Percentiles rank a stretch among this genome's conserved stretches.
Evolutionary conservation across 2,888 invertebrate genomes (phyloP).

Genomic region (Coleophora flavipennella): DNA sequence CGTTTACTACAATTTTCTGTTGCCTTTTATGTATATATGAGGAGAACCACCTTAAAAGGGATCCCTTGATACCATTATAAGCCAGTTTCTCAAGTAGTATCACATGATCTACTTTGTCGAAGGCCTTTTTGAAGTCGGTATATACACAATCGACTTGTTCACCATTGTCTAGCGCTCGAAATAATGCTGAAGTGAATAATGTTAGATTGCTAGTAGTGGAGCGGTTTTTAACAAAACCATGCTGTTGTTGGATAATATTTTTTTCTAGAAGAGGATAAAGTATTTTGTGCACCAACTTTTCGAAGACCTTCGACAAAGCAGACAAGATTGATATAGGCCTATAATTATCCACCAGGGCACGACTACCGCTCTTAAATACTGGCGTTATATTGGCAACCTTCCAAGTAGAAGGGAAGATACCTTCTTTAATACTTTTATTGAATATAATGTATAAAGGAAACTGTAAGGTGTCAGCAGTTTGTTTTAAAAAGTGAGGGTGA

Average conservation of each 20-base stretch:
- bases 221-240: neutral
- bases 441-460: neutral
- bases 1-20: neutral
- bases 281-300: neutral
- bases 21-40: neutral
- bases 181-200: neutral
- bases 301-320: conserved; percentile 1
- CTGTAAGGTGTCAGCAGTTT: neutral
- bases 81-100: no score
- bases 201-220: neutral
- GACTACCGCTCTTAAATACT: neutral
- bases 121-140: neutral
- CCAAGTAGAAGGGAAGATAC: neutral
- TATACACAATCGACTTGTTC: neutral
- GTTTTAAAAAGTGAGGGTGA: neutral
- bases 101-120: neutral
- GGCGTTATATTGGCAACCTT: neutral
- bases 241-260: neutral
- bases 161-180: neutral
- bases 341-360: neutral
- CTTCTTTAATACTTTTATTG: neutral
- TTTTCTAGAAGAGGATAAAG: neutral
- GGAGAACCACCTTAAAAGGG: neutral
- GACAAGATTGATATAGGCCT: conserved; percentile 1
- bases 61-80: neutral